Conservation (phyloP, 1,140 invertebrate species). For the Drosophila watanabei region DNA sequence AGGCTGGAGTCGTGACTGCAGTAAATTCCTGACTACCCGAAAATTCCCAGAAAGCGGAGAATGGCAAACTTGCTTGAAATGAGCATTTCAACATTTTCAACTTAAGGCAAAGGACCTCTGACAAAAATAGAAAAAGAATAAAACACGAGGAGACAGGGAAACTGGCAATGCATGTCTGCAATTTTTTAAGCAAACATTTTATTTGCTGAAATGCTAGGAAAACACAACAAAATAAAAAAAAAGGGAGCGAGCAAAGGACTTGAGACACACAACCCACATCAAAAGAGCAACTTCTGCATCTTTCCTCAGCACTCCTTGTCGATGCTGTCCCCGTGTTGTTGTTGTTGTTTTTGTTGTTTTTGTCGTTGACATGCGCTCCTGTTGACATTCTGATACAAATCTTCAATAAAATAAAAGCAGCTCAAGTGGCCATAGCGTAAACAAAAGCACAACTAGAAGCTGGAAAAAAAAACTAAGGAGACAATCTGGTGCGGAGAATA, state of each 20-base stretch:
- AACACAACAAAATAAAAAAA: constrained; percentile 11
- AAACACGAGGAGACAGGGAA: constrained; percentile 13
- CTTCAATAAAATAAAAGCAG: constrained; percentile 80
- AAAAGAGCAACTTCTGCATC: constrained; percentile 63
- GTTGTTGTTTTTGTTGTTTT: constrained; percentile 1
- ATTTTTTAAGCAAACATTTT: constrained; percentile 82
- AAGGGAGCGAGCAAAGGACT: constrained; percentile 39
- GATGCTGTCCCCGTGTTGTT: constrained; percentile 24
- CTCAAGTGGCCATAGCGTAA: constrained; percentile 66
- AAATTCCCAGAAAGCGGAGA: constrained; percentile 49
- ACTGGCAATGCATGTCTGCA: constrained; percentile 69
- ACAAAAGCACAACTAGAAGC: constrained; percentile 31
- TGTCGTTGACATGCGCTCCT: constrained; percentile 67
- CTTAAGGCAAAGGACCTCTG: constrained; percentile 24
- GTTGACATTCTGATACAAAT: constrained; percentile 81
- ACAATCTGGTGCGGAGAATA: constrained; percentile 13
- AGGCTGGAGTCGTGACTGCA: constrained; percentile 71
- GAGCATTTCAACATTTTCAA: constrained; percentile 69
- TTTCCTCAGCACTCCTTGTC: constrained; percentile 6
- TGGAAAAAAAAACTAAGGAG: constrained; percentile 25
- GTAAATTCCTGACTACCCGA: constrained; percentile 68
- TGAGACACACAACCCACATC: constrained; percentile 72
- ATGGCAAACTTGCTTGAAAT: constrained; percentile 49
- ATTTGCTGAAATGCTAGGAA: constrained; percentile 60
- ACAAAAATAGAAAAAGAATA: constrained; percentile 9